phyloP scores from a whole-genome alignment of 2,797 vertebrate genomes.

The Astyanax mexicanus region DNA sequence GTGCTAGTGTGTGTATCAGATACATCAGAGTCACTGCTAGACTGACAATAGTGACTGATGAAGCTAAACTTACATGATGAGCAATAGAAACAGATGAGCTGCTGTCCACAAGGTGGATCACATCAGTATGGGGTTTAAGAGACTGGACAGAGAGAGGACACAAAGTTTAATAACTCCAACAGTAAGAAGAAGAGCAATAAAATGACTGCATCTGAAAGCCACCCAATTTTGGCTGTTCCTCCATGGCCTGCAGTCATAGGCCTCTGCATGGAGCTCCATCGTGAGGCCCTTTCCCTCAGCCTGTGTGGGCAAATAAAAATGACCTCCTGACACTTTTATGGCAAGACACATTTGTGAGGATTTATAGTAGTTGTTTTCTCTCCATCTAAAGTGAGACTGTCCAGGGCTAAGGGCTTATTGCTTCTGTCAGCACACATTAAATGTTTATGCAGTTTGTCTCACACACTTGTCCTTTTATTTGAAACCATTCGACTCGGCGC shows the following conservation, averaged over 20 bases:
- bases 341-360: conserved; percentile 58
- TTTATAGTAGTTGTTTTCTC: conserved; percentile 59
- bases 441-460: conserved; percentile 64
- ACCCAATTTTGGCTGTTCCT: conserved; percentile 7
- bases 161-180: too few species aligned
- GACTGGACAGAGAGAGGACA: too few species aligned
- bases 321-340: conserved; percentile 61
- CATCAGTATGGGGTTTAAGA: too few species aligned
- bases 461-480: conserved; percentile 59
- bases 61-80: too few species aligned
- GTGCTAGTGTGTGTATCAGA: too few species aligned
- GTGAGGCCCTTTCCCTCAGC: conserved; percentile 28
- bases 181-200: not conserved
- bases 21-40: too few species aligned
- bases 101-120: too few species aligned
- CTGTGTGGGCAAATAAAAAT: conserved; percentile 62
- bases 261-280: conserved; percentile 30
- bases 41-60: too few species aligned
- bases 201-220: not conserved
- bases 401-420: conserved; percentile 53
- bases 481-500: conserved; percentile 49
- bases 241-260: conserved; percentile 18
- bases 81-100: too few species aligned
- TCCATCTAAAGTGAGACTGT: conserved; percentile 56
- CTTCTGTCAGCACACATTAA: conserved; percentile 62